A percentile compares a stretch with the other conserved stretches of the same genome.
phyloP scores from a whole-genome alignment of 1,140 invertebrate species.

The Zaprionus ornatus region DNA sequence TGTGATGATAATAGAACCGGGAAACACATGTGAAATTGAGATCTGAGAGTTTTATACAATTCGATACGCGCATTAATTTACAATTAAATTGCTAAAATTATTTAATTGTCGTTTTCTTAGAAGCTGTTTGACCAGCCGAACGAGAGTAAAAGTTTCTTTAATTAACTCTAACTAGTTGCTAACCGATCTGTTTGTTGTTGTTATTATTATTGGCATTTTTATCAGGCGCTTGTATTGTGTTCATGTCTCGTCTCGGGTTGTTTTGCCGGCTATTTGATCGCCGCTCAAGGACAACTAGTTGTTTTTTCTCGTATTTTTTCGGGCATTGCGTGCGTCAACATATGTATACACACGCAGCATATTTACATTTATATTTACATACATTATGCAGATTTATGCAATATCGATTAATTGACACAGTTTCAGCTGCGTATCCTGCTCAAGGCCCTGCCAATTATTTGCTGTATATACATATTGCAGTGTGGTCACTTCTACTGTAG shows the following conservation, averaged over 20 bases:
- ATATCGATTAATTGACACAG: constrained; percentile 11
- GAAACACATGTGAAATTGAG: neutral
- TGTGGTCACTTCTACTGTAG: constrained; percentile 1
- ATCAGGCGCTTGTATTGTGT: neutral
- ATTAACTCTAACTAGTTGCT: constrained; percentile 49
- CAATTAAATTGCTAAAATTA: constrained; percentile 22
- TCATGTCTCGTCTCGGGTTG: constrained; percentile 25
- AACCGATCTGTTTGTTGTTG: constrained; percentile 19
- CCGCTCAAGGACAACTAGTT: constrained; percentile 38
- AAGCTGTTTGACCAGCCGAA: constrained; percentile 30
- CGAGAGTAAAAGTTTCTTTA: constrained; percentile 48
- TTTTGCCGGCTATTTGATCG: constrained; percentile 39
- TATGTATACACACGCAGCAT: constrained; percentile 11
- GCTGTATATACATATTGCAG: neutral
- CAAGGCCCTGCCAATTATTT: constrained; percentile 18
- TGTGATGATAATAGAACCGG: neutral
- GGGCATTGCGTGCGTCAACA: constrained; percentile 41
- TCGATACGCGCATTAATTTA: constrained; percentile 41
- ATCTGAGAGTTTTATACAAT: neutral
- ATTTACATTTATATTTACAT: constrained; percentile 33
- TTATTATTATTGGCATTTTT: constrained; percentile 4
- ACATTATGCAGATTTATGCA: constrained; percentile 20
- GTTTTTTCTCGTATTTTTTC: constrained; percentile 15
- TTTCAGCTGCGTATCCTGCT: constrained; percentile 21
- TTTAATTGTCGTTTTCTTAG: constrained; percentile 34